Evolutionary conservation across 1,140 invertebrate genomes (phyloP), one percentile per base, ranked within the genome.

Genomic region (Helicoverpa zea): DNA sequence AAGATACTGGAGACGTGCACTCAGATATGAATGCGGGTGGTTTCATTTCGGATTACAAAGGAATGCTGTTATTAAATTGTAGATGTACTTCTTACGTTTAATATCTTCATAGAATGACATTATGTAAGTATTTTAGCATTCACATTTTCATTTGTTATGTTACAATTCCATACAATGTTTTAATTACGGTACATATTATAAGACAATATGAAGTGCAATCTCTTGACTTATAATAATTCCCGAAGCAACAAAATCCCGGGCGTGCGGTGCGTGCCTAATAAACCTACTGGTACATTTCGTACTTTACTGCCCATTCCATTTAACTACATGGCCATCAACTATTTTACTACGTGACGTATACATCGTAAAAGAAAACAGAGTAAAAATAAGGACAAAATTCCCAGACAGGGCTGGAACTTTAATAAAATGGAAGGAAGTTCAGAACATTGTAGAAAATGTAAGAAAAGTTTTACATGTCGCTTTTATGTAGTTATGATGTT

Each of bases 11-110:
- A 70, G 66, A 70, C 29, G 49, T 70, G 66, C 66, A 70, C 66
- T 70, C 47, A 54, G 66, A 70, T 52, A 75, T 75, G 58, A 75
- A 75, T 75, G 73, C 73, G 63, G 73, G 73, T 75, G 30, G 35
- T 64, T 52, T 54, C 49, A 54, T 77, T 77, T 77, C 49, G 66
- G 59, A 47, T 47, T 70, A 66, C 66, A 52, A 70, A 70, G 66
- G 66, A 14, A 70, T 70, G 49, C 66, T 29, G 18, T 18, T 70
- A 47, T 70, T 54, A 70, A 49, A 49, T n/a, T 68, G 9, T 11
- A 49, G 43, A 49, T 49, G 43, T 68, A 18, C 43, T 54, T 52
- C 18, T 18, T 29, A n/a, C 47, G 16, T 51, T 70, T 70, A 5
- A 70, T 12, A 70, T 54, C n/a, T 70, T 52, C 23, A 11, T 51